Evolutionary conservation across 2,797 vertebrate species (phyloP).

Genomic region (Pipistrellus kuhlii): DNA sequence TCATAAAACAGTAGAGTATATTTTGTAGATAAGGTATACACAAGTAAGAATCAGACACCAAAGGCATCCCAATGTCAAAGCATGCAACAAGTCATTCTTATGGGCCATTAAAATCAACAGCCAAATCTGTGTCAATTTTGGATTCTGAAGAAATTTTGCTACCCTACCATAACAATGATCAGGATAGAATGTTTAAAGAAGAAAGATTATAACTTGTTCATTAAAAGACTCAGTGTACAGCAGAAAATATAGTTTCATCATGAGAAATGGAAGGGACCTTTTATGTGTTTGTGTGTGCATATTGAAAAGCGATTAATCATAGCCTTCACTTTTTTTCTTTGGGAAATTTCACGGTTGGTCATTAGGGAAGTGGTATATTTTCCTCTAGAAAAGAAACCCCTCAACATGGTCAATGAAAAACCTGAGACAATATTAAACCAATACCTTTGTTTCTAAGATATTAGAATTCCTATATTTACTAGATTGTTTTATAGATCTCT

Average conservation of each 20-base stretch:
- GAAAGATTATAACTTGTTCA: not conserved
- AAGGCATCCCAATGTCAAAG: not conserved
- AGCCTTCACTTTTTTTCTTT: slow-evolving; percentile 29
- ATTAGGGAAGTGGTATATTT: not conserved
- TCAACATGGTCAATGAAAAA: not conserved
- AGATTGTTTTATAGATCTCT: not conserved
- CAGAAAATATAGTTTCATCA: not conserved
- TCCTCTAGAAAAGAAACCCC: not conserved
- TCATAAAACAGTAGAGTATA: not conserved
- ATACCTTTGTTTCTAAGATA: slow-evolving; percentile 21
- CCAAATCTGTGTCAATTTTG: not conserved
- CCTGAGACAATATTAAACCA: not conserved
- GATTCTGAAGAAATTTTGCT: not conserved
- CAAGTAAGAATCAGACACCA: not conserved
- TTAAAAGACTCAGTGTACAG: not conserved
- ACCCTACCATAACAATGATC: not conserved
- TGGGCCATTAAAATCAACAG: not conserved
- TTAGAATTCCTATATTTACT: not conserved
- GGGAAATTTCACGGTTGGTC: not conserved
- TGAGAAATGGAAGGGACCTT: not conserved
- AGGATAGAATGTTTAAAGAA: slow-evolving; percentile 22
- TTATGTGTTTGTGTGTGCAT: not conserved
- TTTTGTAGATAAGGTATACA: not conserved
- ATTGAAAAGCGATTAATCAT: not conserved
- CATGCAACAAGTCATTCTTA: not conserved